These are phyloP conservation scores for Podiceps cristatus DNA, from an alignment of 2,113 vertebrate species.

Conservation along the genomic window DNA sequence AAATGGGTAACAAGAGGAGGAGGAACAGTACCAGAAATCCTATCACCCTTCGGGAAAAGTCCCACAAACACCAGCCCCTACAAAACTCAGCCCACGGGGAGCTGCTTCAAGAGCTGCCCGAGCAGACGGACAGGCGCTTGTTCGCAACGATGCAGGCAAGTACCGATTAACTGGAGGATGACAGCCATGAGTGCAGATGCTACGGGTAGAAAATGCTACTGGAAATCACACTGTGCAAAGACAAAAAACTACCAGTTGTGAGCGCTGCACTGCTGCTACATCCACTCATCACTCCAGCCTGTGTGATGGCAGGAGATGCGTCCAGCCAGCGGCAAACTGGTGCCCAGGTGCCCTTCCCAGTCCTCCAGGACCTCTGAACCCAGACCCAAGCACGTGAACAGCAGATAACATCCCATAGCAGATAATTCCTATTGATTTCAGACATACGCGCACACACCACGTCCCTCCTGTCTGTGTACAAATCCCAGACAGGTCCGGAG, in stretches of 20 bases:
- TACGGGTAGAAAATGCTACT: neutral
- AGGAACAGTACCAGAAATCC: neutral
- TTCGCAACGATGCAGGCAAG: neutral
- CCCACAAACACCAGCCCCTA: neutral
- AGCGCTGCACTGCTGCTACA: neutral
- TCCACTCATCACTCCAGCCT: neutral
- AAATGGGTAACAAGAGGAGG: neutral
- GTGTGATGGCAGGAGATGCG: accelerated
- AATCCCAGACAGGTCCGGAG: neutral
- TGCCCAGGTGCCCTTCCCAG: neutral
- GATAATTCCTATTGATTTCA: neutral
- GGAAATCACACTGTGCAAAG: neutral
- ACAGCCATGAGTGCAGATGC: neutral
- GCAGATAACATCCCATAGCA: neutral
- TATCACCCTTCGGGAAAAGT: accelerated
- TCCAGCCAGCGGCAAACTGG: neutral
- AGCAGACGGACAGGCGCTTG: accelerated
- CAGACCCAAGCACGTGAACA: neutral
- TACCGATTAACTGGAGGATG: accelerated
- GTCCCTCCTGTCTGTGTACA: accelerated
- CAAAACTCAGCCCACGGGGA: neutral
- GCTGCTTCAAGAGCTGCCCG: neutral
- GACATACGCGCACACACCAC: accelerated
- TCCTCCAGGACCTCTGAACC: neutral
- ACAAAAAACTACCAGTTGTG: neutral